Evolutionary conservation across 2,888 invertebrate genomes (phyloP).

Genomic region (Oxytorus armatus): DNA sequence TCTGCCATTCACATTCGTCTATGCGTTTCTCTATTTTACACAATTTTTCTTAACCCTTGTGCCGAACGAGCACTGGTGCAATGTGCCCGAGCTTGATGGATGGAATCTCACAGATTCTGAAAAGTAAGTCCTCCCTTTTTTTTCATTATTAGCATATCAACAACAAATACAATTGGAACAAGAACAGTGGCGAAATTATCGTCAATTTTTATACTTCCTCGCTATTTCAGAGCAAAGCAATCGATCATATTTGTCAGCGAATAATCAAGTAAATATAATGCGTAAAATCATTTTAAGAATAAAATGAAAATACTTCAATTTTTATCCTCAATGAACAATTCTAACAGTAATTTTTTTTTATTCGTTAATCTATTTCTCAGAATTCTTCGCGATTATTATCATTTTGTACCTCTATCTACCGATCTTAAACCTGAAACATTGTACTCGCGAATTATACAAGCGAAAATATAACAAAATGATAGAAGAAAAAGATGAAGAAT

Average conservation of each 20-base stretch:
- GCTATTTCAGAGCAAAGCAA: no score
- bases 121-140: conserved; percentile 75
- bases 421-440: background rate
- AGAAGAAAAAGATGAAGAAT: conserved; percentile 11
- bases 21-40: conserved; percentile 83
- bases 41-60: conserved; percentile 82
- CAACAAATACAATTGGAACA: no score
- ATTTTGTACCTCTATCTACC: background rate
- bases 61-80: conserved; percentile 82
- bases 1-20: conserved; percentile 82
- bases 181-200: no score
- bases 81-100: conserved; percentile 77
- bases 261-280: no score
- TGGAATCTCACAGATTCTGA: conserved; percentile 79
- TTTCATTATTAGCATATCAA: background rate
- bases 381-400: background rate
- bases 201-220: background rate
- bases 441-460: background rate
- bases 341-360: no score
- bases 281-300: no score
- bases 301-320: no score
- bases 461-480: background rate
- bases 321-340: no score
- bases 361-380: no score
- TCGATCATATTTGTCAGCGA: no score